Evolutionary conservation across 2,113 vertebrate genomes (phyloP).

Genomic region (Nestor notabilis): DNA sequence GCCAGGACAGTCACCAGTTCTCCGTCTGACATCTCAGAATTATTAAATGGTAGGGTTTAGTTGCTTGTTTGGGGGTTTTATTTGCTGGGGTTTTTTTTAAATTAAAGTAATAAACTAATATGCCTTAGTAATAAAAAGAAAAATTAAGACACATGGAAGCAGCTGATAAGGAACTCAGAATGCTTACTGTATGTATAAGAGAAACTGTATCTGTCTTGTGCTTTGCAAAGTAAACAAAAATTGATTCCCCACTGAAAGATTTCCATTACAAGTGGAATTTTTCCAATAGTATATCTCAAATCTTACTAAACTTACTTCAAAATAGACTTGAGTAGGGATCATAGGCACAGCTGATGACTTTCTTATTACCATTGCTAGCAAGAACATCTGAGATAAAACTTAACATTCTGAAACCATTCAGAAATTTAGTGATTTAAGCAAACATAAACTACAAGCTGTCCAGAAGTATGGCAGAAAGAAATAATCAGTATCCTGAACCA

Average conservation of each 20-base stretch:
- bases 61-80: neutral
- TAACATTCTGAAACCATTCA: neutral
- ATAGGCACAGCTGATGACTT: neutral
- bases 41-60: neutral
- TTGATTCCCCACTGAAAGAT: neutral
- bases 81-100: neutral
- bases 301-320: neutral
- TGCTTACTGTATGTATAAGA: neutral
- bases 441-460: neutral
- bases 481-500: neutral
- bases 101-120: neutral
- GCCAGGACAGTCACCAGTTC: neutral
- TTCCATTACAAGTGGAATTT: neutral
- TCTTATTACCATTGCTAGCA: neutral
- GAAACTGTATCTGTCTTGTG: neutral
- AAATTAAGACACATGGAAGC: neutral
- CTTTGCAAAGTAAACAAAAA: neutral
- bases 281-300: neutral
- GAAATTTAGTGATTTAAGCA: neutral
- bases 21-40: neutral
- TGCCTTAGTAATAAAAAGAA: neutral
- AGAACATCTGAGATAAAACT: neutral
- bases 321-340: neutral
- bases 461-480: neutral
- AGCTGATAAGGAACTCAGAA: neutral